phyloP scores from a whole-genome alignment of 2,113 vertebrate genomes.

The Paradoxurus hermaphroditus region DNA sequence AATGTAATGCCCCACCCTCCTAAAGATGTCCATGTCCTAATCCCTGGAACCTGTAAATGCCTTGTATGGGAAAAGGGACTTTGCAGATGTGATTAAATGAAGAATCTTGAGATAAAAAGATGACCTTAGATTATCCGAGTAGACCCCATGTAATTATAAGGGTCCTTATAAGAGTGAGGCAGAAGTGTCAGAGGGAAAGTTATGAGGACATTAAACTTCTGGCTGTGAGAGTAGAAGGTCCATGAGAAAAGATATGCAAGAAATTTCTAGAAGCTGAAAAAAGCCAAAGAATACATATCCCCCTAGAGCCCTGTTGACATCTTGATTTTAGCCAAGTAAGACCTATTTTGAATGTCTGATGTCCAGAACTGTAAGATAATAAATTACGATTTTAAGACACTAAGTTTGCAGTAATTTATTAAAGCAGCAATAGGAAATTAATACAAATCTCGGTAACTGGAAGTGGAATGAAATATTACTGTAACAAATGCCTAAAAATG shows the following conservation, averaged over 20 bases:
- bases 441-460: neutral
- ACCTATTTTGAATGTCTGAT: neutral
- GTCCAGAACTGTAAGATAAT: neutral
- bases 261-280: neutral
- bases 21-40: neutral
- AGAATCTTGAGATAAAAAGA: neutral
- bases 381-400: neutral
- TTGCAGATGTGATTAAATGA: neutral
- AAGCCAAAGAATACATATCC: neutral
- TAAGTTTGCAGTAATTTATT: neutral
- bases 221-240: neutral
- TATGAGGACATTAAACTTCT: neutral
- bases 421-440: neutral
- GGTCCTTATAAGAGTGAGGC: neutral
- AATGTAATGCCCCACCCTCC: neutral
- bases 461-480: neutral
- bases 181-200: neutral
- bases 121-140: neutral
- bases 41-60: neutral
- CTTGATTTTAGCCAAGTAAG: neutral
- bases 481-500: neutral
- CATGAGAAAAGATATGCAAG: neutral
- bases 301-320: neutral
- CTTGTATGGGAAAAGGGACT: neutral
- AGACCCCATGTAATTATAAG: neutral